Evolutionary conservation across 2,113 vertebrate genomes (phyloP), one percentile per base, ranked within the genome.

Genomic region (Saccopteryx leptura): DNA sequence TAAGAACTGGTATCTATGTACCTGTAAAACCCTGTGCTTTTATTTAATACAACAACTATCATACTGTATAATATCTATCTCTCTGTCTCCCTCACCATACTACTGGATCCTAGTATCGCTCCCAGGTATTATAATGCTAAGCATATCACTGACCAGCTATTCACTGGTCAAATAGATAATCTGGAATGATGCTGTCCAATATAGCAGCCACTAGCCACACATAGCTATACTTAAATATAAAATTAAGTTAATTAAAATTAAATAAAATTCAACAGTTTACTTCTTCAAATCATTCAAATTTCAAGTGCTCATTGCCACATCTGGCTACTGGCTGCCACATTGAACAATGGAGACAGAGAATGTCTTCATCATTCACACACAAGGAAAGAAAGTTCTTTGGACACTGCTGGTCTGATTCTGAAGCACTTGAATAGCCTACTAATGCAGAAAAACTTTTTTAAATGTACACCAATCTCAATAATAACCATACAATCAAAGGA

Each of bases 381-480:
- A 39, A 39, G 39, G 39, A 39, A 39, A 39, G 15, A 31, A 87
- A 71, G 46, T 80, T 63, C 54, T 71, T 1, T 63, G 48, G 68
- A 50, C 76, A 69, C 0, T 63, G 33, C 14, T 75, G 24, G 10
- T 71, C 71, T 79, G 26, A 78, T 68, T 86, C 90, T 85, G 31
- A 89, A 39, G 56, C 28, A 63, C 46, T 14, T 61, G n/a, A 83
- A 63, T 7, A 52, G 79, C 17, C 21, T 63, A 88, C 21, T 69
- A 84, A 76, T 21, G 52, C 71, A 89, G 81, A 94, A 89, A 96
- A 52, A 74, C 3, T 5, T 11, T 54, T 14, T 54, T 72, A 84
- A 61, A 81, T 96, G 52, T 87, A 26, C 46, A 61, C 60, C 33
- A 90, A 86, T 86, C 79, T 56, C 61, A 85, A 14, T 21, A 90